Conservation (phyloP, 2,113 vertebrate species). For the Perccottus glenii region DNA sequence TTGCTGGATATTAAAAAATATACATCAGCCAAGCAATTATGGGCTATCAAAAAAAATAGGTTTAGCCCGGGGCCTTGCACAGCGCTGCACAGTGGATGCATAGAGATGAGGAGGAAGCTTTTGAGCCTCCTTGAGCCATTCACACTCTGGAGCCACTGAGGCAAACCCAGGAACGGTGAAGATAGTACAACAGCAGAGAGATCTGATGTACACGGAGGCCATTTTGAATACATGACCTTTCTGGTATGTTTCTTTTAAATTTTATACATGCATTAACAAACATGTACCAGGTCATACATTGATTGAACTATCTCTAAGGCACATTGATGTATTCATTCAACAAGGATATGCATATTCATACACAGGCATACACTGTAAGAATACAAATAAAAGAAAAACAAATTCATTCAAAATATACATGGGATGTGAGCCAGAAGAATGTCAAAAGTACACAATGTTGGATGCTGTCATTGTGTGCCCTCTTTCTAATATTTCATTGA, state of each 20-base stretch:
- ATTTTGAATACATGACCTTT: conserved; percentile 3
- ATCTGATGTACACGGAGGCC: conserved; percentile 1
- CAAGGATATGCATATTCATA: conserved; percentile 13
- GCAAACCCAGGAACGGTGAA: conserved; percentile 20
- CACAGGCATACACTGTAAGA: conserved; percentile 7
- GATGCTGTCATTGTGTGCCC: conserved; percentile 1
- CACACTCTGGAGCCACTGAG: conserved; percentile 28
- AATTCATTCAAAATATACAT: neutral
- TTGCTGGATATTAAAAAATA: conserved; percentile 83
- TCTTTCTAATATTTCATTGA: conserved; percentile 21
- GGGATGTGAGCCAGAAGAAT: neutral
- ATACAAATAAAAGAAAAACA: conserved; percentile 1
- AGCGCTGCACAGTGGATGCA: conserved; percentile 53
- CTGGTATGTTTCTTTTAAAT: conserved; percentile 11
- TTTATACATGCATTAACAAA: neutral
- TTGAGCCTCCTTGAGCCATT: conserved; percentile 21
- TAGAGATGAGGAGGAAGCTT: conserved; percentile 48
- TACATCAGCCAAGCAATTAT: conserved; percentile 82
- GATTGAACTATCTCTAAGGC: conserved; percentile 8
- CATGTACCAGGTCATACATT: conserved; percentile 27
- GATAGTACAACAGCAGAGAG: conserved; percentile 13
- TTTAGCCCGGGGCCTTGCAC: conserved; percentile 66
- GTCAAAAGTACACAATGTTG: conserved; percentile 2
- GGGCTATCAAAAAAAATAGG: conserved; percentile 76
- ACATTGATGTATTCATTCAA: conserved; percentile 10